phyloP scores from a whole-genome alignment of 2,888 invertebrate genomes.

The Synergus umbraculus region DNA sequence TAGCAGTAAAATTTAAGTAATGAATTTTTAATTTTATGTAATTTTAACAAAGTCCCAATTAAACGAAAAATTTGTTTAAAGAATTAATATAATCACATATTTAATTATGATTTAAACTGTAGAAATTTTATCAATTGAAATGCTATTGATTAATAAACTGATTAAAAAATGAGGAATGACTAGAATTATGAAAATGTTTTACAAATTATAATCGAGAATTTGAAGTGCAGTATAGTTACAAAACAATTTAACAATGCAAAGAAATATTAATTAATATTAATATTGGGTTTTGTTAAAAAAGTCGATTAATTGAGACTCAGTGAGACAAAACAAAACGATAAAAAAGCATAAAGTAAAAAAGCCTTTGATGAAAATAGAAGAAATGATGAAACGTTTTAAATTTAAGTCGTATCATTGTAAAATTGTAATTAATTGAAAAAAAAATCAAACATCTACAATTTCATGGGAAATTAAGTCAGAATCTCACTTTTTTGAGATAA shows the following conservation, averaged over 20 bases:
- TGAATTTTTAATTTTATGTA: neutral
- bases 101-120: neutral
- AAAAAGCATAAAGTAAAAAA: neutral
- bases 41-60: neutral
- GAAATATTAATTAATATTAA: no score
- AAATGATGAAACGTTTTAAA: neutral
- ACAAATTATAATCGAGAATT: neutral
- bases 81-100: neutral
- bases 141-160: no score
- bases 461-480: slow-evolving; percentile 31
- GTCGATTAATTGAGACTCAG: slow-evolving; percentile 25
- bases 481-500: slow-evolving; percentile 39
- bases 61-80: neutral
- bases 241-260: no score
- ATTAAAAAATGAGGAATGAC: no score
- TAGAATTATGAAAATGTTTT: no score
- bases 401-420: neutral
- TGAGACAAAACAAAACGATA: neutral
- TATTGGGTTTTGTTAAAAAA: no score
- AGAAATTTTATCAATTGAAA: neutral
- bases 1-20: neutral
- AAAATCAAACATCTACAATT: slow-evolving; percentile 39
- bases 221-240: no score
- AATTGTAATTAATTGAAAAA: slow-evolving; percentile 44
- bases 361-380: slow-evolving; percentile 4